Percentiles rank a stretch among this genome's conserved stretches.
Evolutionary conservation across 2,888 invertebrate species (phyloP).

Genomic region (Alcis repandata): DNA sequence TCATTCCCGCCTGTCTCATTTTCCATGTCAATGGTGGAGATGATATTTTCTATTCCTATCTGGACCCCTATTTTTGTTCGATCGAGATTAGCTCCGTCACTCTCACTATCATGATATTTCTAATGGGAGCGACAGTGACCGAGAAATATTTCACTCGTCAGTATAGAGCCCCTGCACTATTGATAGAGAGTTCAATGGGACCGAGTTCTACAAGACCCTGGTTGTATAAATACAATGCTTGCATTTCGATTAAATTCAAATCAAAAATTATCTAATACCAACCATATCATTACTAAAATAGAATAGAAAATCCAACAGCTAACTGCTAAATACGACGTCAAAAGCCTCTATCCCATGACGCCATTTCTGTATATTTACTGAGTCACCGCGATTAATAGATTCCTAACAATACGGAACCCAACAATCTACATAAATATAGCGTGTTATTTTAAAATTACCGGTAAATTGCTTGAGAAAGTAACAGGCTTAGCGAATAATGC

Average conservation of each 20-base stretch:
- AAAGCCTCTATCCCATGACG: conserved; percentile 28
- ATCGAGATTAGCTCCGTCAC: too few relatives aligned
- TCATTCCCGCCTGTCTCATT: too few relatives aligned
- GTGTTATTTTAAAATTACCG: conserved; percentile 56
- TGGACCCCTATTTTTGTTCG: too few relatives aligned
- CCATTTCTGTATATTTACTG: conserved; percentile 42
- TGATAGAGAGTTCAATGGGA: too few relatives aligned
- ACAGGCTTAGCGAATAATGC: conserved; percentile 58
- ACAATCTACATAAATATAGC: conserved; percentile 49
- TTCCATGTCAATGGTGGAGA: too few relatives aligned
- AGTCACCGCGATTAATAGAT: conserved; percentile 47
- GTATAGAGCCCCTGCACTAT: too few relatives aligned
- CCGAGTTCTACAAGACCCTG: too few relatives aligned
- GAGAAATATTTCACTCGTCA: too few relatives aligned
- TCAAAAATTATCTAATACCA: not conserved
- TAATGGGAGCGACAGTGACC: too few relatives aligned
- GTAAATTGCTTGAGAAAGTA: conserved; percentile 60
- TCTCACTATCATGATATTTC: too few relatives aligned
- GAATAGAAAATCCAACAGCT: not conserved
- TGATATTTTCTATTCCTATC: too few relatives aligned
- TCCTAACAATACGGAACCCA: conserved; percentile 41
- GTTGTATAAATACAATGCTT: not conserved
- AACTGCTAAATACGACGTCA: conserved; percentile 3
- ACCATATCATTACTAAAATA: not conserved
- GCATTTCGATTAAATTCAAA: not conserved